Base-by-base conservation (phyloP, 2,888 invertebrate genomes). In the Parasteatoda lunata region DNA sequence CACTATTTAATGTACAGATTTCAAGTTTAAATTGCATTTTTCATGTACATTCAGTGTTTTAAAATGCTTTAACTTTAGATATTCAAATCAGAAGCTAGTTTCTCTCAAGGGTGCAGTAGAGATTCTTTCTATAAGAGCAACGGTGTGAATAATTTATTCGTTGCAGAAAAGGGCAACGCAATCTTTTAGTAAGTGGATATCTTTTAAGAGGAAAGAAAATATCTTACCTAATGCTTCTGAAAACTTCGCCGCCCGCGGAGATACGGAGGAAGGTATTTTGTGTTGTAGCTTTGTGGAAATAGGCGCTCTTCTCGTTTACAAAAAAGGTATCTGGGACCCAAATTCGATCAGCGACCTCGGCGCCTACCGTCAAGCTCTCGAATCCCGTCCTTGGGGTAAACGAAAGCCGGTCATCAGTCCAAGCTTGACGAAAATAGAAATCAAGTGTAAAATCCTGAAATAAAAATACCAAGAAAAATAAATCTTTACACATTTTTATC, bases 261-360 rank as follows among this genome's bases (percentile, higher is more conserved):
- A 98, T 98, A 91, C 98, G 95, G 93, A 98, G 97, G 94, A 98
- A 98, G 94, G 98, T 99, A 94, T 99, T 99, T 94, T 98, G 98
- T 92, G 99, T 99, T 91, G 99, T 99, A 91, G 99, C 99, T 93
- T 97, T 97, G 94, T 99, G 99, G 93, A 99, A 98, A 94, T 99
- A 99, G 91, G 99, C 98, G 94, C 98, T 98, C 94, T 99, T 99
- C 94, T 99, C 99, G 93, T 99, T 99, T 92, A 99, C 99, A 94
- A 99, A 99, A 94, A 99, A 99, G 90, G 99, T 99, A 93, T 99
- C 99, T 91, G 99, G 99, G 91, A 99, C 98, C 99, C 99, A 99
- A 93, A 99, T 98, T 93, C 97, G 97, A 93, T 97, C 97, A 93
- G 98, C 97, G 93, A 97, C 97, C 93, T 97, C 97, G 89, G 97